These are phyloP conservation scores for Centrocercus urophasianus DNA, from an alignment of 2,113 vertebrate genomes.

Conservation along the genomic window DNA sequence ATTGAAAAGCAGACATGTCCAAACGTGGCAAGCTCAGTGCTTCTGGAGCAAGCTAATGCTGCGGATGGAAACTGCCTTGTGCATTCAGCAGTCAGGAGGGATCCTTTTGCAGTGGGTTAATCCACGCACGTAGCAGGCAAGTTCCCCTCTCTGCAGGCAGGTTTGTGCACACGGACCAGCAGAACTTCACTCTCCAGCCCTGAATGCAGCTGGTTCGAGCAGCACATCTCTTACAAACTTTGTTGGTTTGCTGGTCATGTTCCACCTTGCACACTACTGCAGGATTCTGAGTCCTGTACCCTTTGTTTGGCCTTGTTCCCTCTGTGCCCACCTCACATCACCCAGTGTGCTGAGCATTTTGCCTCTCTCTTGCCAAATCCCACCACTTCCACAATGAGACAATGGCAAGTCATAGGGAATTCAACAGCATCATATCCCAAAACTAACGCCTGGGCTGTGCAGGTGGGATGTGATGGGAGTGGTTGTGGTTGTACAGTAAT, in stretches of 20 bases:
- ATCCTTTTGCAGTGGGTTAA: not conserved
- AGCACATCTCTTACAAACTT: not conserved
- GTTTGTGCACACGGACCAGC: not conserved
- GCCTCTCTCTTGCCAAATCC: not conserved
- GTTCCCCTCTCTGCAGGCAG: not conserved
- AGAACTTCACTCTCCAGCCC: not conserved
- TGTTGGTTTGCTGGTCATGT: not conserved
- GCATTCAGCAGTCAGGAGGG: not conserved
- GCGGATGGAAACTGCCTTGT: not conserved
- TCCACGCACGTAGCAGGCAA: rapidly evolving
- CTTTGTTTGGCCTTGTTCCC: not conserved
- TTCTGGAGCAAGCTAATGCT: rapidly evolving
- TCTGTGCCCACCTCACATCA: not conserved
- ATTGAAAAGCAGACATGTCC: not conserved
- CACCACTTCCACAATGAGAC: not conserved
- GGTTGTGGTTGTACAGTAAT: not conserved
- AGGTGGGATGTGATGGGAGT: not conserved
- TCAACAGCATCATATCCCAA: not conserved
- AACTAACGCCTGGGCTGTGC: too few species aligned
- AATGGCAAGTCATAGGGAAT: not conserved
- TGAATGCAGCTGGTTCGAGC: not conserved
- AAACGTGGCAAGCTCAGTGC: not conserved
- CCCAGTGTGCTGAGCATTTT: not conserved
- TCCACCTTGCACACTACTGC: not conserved
- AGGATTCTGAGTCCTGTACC: not conserved